These are phyloP conservation scores for Pantherophis alleghaniensis DNA, from an alignment of 2,797 vertebrate species.

Conservation along the genomic window DNA sequence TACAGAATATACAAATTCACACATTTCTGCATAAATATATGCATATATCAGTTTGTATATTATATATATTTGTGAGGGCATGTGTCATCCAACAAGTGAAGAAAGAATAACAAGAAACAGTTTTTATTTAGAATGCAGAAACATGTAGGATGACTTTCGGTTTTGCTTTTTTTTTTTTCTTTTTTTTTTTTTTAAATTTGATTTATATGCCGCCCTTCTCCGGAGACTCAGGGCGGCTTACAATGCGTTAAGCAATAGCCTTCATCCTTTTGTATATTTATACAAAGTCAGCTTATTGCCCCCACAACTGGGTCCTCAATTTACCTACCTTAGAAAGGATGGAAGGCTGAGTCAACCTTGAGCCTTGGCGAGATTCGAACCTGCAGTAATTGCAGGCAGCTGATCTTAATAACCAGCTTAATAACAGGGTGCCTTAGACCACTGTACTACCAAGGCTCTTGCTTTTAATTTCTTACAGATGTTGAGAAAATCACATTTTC, in stretches of 20 bases:
- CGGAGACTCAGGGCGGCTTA: too few relatives aligned
- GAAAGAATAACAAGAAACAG: not conserved
- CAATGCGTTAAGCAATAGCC: too few relatives aligned
- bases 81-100: not conserved
- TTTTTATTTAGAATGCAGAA: not conserved
- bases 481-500: not conserved
- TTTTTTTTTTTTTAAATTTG: not conserved
- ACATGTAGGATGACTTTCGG: not conserved
- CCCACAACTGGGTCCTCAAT: too few relatives aligned
- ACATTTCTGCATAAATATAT: not conserved
- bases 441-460: not conserved
- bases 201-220: too few relatives aligned
- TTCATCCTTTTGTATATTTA: too few relatives aligned
- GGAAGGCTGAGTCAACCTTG: too few relatives aligned
- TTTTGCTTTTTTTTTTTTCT: not conserved
- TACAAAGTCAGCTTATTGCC: too few relatives aligned
- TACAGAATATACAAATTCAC: not conserved
- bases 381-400: too few relatives aligned
- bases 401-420: too few relatives aligned
- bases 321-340: too few relatives aligned
- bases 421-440: too few relatives aligned
- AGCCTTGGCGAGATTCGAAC: too few relatives aligned
- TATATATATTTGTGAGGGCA: not conserved
- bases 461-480: not conserved
- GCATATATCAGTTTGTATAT: not conserved